A percentile compares a stretch with the other conserved stretches of the same genome.
Conservation (phyloP, 2,888 invertebrate genomes). For the Lochmaea capreae region DNA sequence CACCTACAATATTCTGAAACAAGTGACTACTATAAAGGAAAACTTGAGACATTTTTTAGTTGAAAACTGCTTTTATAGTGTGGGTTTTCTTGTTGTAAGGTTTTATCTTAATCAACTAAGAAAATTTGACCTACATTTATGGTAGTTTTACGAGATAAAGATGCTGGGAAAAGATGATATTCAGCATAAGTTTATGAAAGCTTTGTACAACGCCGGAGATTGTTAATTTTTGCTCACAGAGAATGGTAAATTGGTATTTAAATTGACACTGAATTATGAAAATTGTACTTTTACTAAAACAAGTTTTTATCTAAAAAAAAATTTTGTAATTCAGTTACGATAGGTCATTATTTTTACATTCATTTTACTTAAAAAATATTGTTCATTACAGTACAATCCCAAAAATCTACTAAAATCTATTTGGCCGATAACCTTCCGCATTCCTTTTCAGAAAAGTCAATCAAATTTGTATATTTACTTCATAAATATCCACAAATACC, state of each 20-base stretch:
- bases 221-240: slow-evolving; percentile 3
- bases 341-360: too few species aligned
- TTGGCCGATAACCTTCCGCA: too few species aligned
- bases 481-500: too few species aligned
- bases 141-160: not conserved
- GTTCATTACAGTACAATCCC: too few species aligned
- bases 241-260: too few species aligned
- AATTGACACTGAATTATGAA: not conserved
- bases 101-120: slow-evolving; percentile 13
- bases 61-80: not conserved
- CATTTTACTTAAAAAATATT: too few species aligned
- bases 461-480: too few species aligned
- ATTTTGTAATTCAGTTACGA: too few species aligned
- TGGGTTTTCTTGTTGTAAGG: slow-evolving; percentile 2
- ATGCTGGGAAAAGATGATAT: slow-evolving; percentile 8
- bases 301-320: too few species aligned
- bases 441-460: too few species aligned
- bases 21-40: not conserved
- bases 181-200: slow-evolving; percentile 8
- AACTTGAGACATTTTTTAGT: not conserved
- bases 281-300: not conserved
- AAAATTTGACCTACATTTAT: slow-evolving; percentile 13
- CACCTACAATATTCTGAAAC: not conserved
- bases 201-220: not conserved
- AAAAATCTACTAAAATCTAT: too few species aligned